Base-by-base conservation (phyloP, 1,140 invertebrate species). In the Drosophila lacteicornis region DNA sequence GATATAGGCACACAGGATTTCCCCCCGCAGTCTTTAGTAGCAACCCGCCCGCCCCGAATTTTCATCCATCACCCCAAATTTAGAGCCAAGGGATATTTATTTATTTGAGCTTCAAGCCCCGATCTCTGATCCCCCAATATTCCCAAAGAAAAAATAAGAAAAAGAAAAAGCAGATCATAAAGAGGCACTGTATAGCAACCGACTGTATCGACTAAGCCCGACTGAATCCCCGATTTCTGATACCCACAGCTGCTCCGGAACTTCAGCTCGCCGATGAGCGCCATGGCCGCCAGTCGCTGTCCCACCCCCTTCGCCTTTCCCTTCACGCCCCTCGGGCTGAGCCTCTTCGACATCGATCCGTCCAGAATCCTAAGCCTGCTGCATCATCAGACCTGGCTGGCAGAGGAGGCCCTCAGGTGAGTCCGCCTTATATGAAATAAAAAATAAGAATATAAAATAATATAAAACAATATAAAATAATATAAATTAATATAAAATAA, bases 261-360 rank as follows among this genome's bases (percentile, higher is more conserved):
- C 71, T 92, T 92, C 70, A 67, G 79, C 62, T 88, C 78, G 0
- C 86, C 87, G 19, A 79, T 91, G 67, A 71, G 75, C 66, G 81
- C 83, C 13, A 77, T 81, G 74, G 55, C 80, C 43, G 65, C 79
- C 55, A 80, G 84, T 40, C 83, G 91, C 13, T 92, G 92, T 58
- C 92, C 91, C 19, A 90, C 91, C 11, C 92, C 92, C 30, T 93
- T 93, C 51, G 81, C 90, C 60, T 92, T 93, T 58, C 92, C 92
- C n/a, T 92, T 93, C 42, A 88, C 90, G 58, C 91, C 92, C 11
- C 75, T 92, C 55, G 92, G 92, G 17, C 62, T 93, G 62, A 91
- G 91, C 79, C 76, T 92, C 53, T 93, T 93, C 71, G 92, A 93
- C 76, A 88, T 92, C 25, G 92, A 93, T 93, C 92, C 92, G 91